Evolutionary conservation across 2,113 vertebrate species (phyloP).

Genomic region (Zeus faber): DNA sequence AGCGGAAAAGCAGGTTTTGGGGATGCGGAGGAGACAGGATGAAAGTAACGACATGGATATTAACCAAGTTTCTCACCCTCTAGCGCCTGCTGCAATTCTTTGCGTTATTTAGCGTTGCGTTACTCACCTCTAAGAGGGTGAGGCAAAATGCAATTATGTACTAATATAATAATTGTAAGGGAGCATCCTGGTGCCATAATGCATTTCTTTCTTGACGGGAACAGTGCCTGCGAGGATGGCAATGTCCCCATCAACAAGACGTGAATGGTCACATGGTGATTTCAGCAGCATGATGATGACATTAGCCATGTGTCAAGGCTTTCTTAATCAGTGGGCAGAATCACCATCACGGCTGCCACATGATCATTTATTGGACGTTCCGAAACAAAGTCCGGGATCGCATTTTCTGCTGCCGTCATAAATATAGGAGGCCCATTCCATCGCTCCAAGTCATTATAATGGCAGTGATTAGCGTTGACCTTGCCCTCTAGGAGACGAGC

Average conservation of each 20-base stretch:
- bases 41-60: constrained; percentile 8
- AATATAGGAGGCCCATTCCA: constrained; percentile 52
- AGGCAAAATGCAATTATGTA: constrained; percentile 22
- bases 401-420: constrained; percentile 50
- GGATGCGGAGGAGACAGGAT: neutral
- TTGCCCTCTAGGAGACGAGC: constrained; percentile 50
- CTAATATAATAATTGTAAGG: constrained; percentile 37
- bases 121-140: constrained; percentile 11
- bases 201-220: constrained; percentile 51
- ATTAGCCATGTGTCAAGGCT: constrained; percentile 69
- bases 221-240: constrained; percentile 59
- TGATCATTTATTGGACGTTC: constrained; percentile 58
- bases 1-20: neutral
- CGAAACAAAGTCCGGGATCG: constrained; percentile 45
- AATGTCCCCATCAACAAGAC: constrained; percentile 59
- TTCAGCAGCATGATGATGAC: constrained; percentile 63
- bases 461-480: constrained; percentile 60
- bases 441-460: constrained; percentile 60
- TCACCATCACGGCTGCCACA: constrained; percentile 47
- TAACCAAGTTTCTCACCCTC: neutral
- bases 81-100: constrained; percentile 10
- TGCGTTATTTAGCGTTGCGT: constrained; percentile 6
- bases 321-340: constrained; percentile 50
- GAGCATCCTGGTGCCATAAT: constrained; percentile 48
- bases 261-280: constrained; percentile 62